Evolutionary conservation across 2,113 vertebrate genomes (phyloP).

Genomic region (Rhinopithecus roxellana): DNA sequence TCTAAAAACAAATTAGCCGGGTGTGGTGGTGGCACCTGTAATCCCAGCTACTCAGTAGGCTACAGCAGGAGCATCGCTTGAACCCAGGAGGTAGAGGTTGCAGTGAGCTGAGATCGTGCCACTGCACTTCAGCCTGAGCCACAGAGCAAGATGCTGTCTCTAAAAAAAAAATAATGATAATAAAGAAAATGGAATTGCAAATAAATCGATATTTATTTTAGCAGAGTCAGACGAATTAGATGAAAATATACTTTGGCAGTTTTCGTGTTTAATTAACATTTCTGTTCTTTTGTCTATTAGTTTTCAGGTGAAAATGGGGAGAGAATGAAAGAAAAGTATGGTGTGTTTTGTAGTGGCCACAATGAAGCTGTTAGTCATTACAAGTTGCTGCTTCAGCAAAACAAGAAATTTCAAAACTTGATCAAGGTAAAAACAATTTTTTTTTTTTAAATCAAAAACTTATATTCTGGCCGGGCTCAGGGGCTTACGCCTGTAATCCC

Average conservation of each 20-base stretch:
- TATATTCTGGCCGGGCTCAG: neutral
- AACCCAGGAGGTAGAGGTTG: too few relatives aligned
- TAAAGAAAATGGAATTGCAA: neutral
- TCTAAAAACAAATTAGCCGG: too few relatives aligned
- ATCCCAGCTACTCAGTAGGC: too few relatives aligned
- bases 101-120: too few relatives aligned
- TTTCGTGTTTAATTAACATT: neutral
- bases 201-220: neutral
- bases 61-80: too few relatives aligned
- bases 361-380: slow-evolving; percentile 93
- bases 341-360: slow-evolving; percentile 93
- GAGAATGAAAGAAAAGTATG: slow-evolving; percentile 92
- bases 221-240: neutral
- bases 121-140: too few relatives aligned
- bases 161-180: too few relatives aligned
- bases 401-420: slow-evolving; percentile 96
- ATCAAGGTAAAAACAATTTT: slow-evolving; percentile 88
- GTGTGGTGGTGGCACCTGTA: too few relatives aligned
- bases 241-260: accelerated
- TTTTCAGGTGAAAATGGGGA: slow-evolving; percentile 96
- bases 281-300: slow-evolving; percentile 76
- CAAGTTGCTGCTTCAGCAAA: slow-evolving; percentile 94
- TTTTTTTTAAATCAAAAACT: neutral
- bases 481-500: too few relatives aligned
- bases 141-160: too few relatives aligned